Conservation (phyloP, 2,113 vertebrate genomes). For the Rhizomys pruinosus region DNA sequence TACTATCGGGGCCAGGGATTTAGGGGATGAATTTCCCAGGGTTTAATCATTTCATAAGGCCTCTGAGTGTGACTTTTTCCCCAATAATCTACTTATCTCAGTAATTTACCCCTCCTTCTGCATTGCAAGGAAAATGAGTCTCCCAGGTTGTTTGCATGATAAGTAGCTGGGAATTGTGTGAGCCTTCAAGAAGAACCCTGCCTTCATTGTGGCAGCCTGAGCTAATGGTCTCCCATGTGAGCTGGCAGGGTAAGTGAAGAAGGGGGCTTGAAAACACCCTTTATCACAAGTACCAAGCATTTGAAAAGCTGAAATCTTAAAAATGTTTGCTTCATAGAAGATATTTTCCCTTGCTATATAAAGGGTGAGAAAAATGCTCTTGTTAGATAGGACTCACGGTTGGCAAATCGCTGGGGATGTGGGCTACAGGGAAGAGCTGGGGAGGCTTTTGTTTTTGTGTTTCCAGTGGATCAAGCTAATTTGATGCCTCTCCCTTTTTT, state of each 20-base stretch:
- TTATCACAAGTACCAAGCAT: constrained; percentile 68
- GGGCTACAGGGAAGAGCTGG: constrained; percentile 49
- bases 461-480: constrained; percentile 56
- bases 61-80: constrained; percentile 86
- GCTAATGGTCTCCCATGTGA: constrained; percentile 85
- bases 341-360: constrained; percentile 70
- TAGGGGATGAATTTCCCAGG: constrained; percentile 89
- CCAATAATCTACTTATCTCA: constrained; percentile 91
- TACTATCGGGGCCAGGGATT: constrained; percentile 80
- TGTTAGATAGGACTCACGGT: constrained; percentile 67
- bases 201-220: constrained; percentile 85
- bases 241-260: constrained; percentile 77
- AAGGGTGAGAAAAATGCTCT: constrained; percentile 49
- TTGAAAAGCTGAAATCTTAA: constrained; percentile 79
- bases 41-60: constrained; percentile 88
- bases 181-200: constrained; percentile 78
- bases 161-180: constrained; percentile 87
- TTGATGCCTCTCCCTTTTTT: background rate
- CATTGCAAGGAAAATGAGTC: constrained; percentile 84
- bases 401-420: constrained; percentile 71
- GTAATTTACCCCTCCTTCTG: constrained; percentile 84
- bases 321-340: constrained; percentile 68
- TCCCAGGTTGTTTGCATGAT: constrained; percentile 89
- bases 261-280: constrained; percentile 74
- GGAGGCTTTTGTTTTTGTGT: constrained; percentile 61